A percentile compares a stretch with the other conserved stretches of the same genome.
phyloP scores from a whole-genome alignment of 2,113 vertebrate genomes.

The Engraulis encrasicolus region DNA sequence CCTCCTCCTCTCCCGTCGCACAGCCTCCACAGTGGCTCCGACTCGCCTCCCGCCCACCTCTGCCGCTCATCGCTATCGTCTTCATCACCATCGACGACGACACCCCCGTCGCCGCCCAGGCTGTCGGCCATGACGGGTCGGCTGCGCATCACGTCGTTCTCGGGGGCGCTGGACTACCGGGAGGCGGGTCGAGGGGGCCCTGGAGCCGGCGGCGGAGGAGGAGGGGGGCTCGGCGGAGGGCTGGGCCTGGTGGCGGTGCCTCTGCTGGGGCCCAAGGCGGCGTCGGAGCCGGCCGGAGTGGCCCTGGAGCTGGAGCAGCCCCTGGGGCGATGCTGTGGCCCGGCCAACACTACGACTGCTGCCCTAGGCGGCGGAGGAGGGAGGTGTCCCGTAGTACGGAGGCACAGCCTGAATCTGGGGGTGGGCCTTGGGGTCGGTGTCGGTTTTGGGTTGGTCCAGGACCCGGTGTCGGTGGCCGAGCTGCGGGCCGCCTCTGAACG shows the following conservation, averaged over 20 bases:
- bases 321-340: slow-evolving; percentile 56
- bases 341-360: slow-evolving; percentile 44
- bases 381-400: too few species aligned
- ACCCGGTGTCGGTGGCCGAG: slow-evolving; percentile 74
- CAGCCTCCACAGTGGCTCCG: background rate
- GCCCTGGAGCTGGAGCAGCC: slow-evolving; percentile 69
- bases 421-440: too few species aligned
- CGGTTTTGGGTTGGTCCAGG: slow-evolving; percentile 65
- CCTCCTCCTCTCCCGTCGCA: background rate
- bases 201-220: too few species aligned
- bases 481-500: slow-evolving; percentile 55
- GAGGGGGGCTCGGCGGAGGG: background rate
- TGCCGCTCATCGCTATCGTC: too few species aligned
- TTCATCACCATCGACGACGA: too few species aligned
- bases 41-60: slow-evolving; percentile 49
- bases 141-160: slow-evolving; percentile 71
- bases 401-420: slow-evolving; percentile 64
- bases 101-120: slow-evolving; percentile 30
- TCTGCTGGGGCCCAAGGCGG: slow-evolving; percentile 63
- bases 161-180: slow-evolving; percentile 86
- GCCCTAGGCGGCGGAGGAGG: background rate
- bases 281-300: slow-evolving; percentile 55
- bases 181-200: slow-evolving; percentile 76
- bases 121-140: slow-evolving; percentile 66
- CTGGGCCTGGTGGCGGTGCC: slow-evolving; percentile 63